Evolutionary conservation across 1,140 invertebrate genomes (phyloP).

Genomic region (Hylyphantes graminicola): DNA sequence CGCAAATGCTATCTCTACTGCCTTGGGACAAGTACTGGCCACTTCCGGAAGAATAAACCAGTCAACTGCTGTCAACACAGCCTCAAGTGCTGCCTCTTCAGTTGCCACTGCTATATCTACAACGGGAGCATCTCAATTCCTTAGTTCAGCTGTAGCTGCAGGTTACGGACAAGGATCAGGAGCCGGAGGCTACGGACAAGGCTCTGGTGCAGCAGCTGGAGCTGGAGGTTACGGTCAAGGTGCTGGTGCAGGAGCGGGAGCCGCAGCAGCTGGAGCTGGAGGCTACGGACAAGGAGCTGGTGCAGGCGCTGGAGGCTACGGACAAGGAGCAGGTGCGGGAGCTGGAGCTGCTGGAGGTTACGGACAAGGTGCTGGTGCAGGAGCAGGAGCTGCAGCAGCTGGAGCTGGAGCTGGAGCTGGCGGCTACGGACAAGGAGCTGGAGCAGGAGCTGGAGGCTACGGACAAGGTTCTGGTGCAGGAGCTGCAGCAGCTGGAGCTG

Average conservation of each 20-base stretch:
- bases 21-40: too few species aligned
- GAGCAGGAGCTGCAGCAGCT: too few species aligned
- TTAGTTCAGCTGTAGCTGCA: neutral
- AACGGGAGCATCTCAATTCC: neutral
- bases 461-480: neutral
- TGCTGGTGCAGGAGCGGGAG: neutral
- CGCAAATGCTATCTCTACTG: too few species aligned
- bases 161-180: too few species aligned
- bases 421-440: neutral
- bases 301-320: neutral
- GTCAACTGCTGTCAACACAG: too few species aligned
- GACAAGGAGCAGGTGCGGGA: neutral
- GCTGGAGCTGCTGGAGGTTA: too few species aligned
- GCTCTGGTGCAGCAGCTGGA: neutral
- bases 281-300: too few species aligned
- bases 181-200: too few species aligned
- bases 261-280: too few species aligned
- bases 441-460: neutral
- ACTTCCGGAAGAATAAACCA: too few species aligned
- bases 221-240: neutral
- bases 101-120: too few species aligned
- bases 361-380: neutral
- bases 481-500: neutral
- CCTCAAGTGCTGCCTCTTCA: too few species aligned
- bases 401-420: neutral